These are phyloP conservation scores for Drosophila nigromelanica DNA, from an alignment of 1,140 invertebrate genomes.

Conservation along the genomic window DNA sequence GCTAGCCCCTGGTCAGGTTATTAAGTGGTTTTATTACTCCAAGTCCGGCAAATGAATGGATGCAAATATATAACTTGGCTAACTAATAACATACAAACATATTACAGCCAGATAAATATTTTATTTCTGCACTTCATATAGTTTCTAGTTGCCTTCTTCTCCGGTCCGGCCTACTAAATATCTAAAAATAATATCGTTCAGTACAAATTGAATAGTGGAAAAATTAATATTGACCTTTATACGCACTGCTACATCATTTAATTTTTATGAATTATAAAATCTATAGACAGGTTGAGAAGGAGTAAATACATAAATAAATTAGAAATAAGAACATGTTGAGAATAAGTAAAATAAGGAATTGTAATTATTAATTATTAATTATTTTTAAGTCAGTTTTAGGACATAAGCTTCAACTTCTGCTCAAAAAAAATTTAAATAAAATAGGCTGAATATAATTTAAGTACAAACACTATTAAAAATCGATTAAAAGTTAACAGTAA, in stretches of 20 bases:
- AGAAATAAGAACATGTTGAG: too few relatives aligned
- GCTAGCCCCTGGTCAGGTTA: constrained; percentile 36
- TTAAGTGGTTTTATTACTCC: constrained; percentile 49
- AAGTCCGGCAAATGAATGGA: constrained; percentile 31
- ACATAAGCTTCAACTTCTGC: too few relatives aligned
- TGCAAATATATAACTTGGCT: constrained; percentile 65
- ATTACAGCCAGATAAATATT: not conserved
- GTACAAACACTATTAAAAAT: too few relatives aligned
- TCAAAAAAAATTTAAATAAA: too few relatives aligned
- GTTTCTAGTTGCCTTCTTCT: not conserved
- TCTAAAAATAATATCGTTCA: not conserved
- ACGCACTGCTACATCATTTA: not conserved
- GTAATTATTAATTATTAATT: too few relatives aligned
- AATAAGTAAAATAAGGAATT: too few relatives aligned
- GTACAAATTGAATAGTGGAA: not conserved
- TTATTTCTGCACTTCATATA: not conserved
- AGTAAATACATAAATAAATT: too few relatives aligned
- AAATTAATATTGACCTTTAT: not conserved
- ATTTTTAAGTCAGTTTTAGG: too few relatives aligned
- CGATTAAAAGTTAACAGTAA: too few relatives aligned
- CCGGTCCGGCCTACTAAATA: not conserved
- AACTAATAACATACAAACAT: constrained; percentile 7
- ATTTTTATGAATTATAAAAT: too few relatives aligned
- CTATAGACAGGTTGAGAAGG: too few relatives aligned
- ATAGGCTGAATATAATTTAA: too few relatives aligned